phyloP scores from a whole-genome alignment of 1,140 invertebrate species.

The Diploscapter pachys region DNA sequence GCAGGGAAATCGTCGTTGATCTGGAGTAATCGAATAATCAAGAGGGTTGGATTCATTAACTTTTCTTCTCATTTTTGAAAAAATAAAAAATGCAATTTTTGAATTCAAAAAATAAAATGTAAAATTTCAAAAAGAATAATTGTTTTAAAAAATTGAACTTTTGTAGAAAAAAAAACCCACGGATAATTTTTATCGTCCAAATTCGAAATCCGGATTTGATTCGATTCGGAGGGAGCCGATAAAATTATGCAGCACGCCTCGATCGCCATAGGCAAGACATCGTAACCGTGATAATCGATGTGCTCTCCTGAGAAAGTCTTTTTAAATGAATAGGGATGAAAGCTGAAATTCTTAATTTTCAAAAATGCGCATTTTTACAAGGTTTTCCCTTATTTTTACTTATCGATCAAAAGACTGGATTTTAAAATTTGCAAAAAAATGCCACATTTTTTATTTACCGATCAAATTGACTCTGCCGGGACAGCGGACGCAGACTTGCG shows the following conservation, averaged over 20 bases:
- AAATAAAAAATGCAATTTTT: constrained; percentile 44
- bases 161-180: too few relatives aligned
- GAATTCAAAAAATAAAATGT: constrained; percentile 24
- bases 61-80: constrained; percentile 12
- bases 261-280: constrained; percentile 94
- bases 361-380: background rate
- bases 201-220: constrained; percentile 38
- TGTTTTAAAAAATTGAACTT: too few relatives aligned
- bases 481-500: constrained; percentile 58
- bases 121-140: background rate
- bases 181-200: constrained; percentile 53
- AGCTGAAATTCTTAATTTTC: constrained; percentile 4
- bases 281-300: constrained; percentile 95
- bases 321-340: background rate
- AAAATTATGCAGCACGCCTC: constrained; percentile 79
- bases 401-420: background rate
- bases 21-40: background rate
- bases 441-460: constrained; percentile 62
- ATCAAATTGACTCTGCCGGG: constrained; percentile 89
- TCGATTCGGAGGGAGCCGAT: constrained; percentile 62
- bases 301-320: constrained; percentile 72
- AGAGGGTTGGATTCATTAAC: background rate
- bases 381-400: background rate
- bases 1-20: background rate
- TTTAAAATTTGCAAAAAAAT: constrained; percentile 10